Evolutionary conservation across 2,888 invertebrate genomes (phyloP).

Genomic region (Gastrophysa polygoni): DNA sequence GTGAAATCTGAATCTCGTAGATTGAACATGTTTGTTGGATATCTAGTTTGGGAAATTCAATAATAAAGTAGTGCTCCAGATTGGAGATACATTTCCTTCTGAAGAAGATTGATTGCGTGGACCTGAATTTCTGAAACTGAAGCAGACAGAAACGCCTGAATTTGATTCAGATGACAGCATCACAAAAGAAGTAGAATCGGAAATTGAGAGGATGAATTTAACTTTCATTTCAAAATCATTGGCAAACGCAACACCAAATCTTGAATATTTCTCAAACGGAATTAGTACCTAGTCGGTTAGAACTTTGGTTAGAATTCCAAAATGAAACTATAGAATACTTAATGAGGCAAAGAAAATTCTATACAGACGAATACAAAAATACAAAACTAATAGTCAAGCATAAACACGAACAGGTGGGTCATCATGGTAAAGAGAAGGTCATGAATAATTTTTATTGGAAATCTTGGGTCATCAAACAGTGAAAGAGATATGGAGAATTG

Average conservation of each 20-base stretch:
- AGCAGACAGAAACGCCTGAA: background rate
- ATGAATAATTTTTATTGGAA: slow-evolving; percentile 12
- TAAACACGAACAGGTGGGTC: slow-evolving; percentile 22
- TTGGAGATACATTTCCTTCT: slow-evolving; percentile 15
- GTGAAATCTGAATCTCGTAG: slow-evolving; percentile 13
- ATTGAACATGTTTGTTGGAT: slow-evolving; percentile 19
- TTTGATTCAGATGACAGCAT: background rate
- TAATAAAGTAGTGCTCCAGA: slow-evolving; percentile 8
- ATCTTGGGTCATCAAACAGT: slow-evolving; percentile 23
- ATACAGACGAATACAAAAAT: background rate
- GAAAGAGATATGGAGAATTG: slow-evolving; percentile 15
- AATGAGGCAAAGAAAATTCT: background rate
- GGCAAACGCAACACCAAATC: background rate
- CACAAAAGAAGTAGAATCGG: background rate
- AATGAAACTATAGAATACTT: background rate
- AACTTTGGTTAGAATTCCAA: background rate
- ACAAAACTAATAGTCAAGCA: slow-evolving; percentile 18
- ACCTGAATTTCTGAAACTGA: slow-evolving; percentile 9
- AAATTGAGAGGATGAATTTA: background rate
- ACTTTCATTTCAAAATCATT: background rate
- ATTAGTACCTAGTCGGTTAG: background rate
- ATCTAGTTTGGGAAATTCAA: slow-evolving; percentile 19
- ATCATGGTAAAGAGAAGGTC: slow-evolving; percentile 16
- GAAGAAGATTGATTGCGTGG: slow-evolving; percentile 18
- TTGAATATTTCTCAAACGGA: background rate